Evolutionary conservation across 2,888 invertebrate species (phyloP), one percentile per base, ranked within the genome.

Genomic region (Microctonus aethiopoides): DNA sequence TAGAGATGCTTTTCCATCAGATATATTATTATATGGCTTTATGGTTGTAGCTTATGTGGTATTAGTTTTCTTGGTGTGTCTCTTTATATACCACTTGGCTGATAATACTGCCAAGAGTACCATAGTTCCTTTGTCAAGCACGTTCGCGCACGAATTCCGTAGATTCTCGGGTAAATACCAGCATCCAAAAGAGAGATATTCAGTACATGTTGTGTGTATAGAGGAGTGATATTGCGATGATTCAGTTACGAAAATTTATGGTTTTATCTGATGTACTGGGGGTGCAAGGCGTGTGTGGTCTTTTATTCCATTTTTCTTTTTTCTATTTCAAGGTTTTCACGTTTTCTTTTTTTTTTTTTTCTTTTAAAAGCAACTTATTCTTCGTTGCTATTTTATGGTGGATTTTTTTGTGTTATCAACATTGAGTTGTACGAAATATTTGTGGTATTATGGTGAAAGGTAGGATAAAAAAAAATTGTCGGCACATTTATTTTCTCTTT

Each of bases 91-190:
- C 7, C 16, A 54, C 52, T 26, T 11, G 32, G 24, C 57, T 52
- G 46, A 63, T 70, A 66, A 74, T 76, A 74, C 73, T 72, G 69
- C n/a, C n/a, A n/a, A n/a, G n/a, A n/a, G n/a, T 67, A 73, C 71
- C 72, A 63, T n/a, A 73, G 72, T 74, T 67, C 72, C 73, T 74
- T 76, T 76, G 76, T 76, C 70, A 70, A 29, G 70, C 70, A 70
- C 70, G 70, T 66, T 66, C 61, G 46, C 16, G 61, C 39, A 66
- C 65, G 70, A 70, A 70, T 70, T 70, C 65, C n/a, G 39, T 39
- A 32, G 60, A 70, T 70, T 65, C 65, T 65, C 70, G 32, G 39
- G 70, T 66, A 70, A 70, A 70, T 70, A 61, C 65, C 70, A 65
- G 20, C 29, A 24, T 34, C 46, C 51, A 61, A 61, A 59, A 61